Base-by-base conservation (phyloP, 1,140 invertebrate genomes). In the Dolichoris vasculosae region DNA sequence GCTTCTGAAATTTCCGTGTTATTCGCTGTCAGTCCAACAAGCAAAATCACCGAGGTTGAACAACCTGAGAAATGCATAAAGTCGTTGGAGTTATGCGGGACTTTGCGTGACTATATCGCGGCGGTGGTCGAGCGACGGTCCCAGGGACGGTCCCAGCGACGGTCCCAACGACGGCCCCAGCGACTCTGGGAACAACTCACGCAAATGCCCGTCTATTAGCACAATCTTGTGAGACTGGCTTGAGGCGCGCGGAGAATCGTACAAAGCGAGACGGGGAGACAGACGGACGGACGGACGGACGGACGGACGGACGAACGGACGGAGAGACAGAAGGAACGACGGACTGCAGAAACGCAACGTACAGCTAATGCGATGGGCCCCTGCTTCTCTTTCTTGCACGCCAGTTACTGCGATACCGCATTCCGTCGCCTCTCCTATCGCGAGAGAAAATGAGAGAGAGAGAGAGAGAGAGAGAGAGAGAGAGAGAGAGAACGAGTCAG, bases 201-300 rank as follows among this genome's bases (percentile, higher is more conserved):
- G 83, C 83, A 71, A 85, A 75, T 75, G 55, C 51, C 55, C 46
- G 40, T 35, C 64, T 67, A 81, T 81, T 76, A 81, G 48, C 23
- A 67, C 43, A 43, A 48, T 30, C 40, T 43, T 40, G 69, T 40
- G 69, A 67, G 15, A 32, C 55, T 59, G 63, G 35, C 38, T 26
- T 17, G 69, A n/a, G 8, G 46, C n/a, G 69, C 26, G 3, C 46
- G 20, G 35, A 30, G 63, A n/a, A 38, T 26, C 40, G 78, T 7
- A 43, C 38, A 32, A 63, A n/a, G 40, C 35, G 43, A 48, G 43
- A 46, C 30, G 4, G n/a, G 38, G 76, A 64, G 30, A 80, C 78
- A n/a, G n/a, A 2, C 78, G 35, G 67, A 69, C 67, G 32, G 13
- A 38, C 32, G 32, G 67, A 69, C 17, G 30, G 35, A 40, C 32